phyloP scores from a whole-genome alignment of 2,888 invertebrate species.

The Drosophila helvetica region DNA sequence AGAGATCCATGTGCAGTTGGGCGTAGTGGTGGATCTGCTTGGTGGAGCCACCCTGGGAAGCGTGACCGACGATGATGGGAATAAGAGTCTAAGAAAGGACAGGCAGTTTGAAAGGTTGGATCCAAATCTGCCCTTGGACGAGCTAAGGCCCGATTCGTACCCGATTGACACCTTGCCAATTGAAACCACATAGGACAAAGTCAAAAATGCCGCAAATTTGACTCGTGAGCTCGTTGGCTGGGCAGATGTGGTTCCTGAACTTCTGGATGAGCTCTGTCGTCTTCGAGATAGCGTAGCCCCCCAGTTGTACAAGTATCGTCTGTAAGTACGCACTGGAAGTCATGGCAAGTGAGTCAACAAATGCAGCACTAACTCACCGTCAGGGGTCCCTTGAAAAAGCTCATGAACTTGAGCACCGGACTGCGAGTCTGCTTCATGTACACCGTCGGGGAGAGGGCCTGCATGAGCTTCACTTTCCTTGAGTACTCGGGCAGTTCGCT shows the following conservation, averaged over 20 bases:
- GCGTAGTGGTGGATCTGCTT: slow-evolving; percentile 85
- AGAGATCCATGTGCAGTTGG: slow-evolving; percentile 80
- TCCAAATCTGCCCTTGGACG: background rate
- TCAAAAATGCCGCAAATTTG: slow-evolving; percentile 52
- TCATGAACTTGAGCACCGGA: slow-evolving; percentile 47
- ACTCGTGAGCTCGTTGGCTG: background rate
- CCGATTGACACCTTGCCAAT: slow-evolving; percentile 46
- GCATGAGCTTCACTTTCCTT: slow-evolving; percentile 48
- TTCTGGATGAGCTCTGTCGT: slow-evolving; percentile 27
- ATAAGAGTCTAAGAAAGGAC: slow-evolving; percentile 84
- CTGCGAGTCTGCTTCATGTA: slow-evolving; percentile 37
- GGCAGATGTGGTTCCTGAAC: slow-evolving; percentile 46
- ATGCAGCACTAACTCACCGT: slow-evolving; percentile 27
- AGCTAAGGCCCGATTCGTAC: slow-evolving; percentile 8
- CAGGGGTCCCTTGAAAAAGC: slow-evolving; percentile 27
- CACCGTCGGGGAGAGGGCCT: slow-evolving; percentile 57
- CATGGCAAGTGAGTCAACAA: background rate
- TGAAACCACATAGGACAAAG: slow-evolving; percentile 52
- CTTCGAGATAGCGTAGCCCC: slow-evolving; percentile 39
- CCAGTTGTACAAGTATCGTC: slow-evolving; percentile 44
- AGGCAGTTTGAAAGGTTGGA: background rate
- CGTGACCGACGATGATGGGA: slow-evolving; percentile 86
- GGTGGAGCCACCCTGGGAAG: slow-evolving; percentile 85
- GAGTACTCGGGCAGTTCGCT: slow-evolving; percentile 39
- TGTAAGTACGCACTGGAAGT: slow-evolving; percentile 5